Conservation (phyloP, 2,888 invertebrate species). For the Caenorhabditis sp. region DNA sequence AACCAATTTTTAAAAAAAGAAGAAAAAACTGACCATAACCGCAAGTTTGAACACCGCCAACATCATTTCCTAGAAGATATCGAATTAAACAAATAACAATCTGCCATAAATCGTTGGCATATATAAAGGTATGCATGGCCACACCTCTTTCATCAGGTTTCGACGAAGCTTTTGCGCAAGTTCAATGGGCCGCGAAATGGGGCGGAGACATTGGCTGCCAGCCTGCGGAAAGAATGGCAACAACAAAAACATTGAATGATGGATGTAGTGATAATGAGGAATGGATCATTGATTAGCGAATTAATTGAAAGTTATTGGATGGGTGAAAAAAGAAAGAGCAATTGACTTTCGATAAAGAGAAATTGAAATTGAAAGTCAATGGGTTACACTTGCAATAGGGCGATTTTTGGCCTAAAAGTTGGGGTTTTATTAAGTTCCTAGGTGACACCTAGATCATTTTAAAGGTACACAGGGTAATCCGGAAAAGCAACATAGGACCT, state of each 20-base stretch:
- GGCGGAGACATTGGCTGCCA: no score
- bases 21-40: neutral
- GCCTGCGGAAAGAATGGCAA: neutral
- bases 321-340: neutral
- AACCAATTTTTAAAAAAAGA: neutral
- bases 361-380: no score
- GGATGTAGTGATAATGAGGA: neutral
- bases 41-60: neutral
- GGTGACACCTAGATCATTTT: no score
- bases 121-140: neutral
- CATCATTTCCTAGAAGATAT: neutral
- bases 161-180: neutral
- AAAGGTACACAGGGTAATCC: no score
- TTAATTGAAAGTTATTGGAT: neutral
- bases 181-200: neutral
- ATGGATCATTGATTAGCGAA: neutral
- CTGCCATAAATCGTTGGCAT: neutral
- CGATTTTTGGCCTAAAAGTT: no score
- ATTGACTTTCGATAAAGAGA: no score
- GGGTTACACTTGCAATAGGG: no score
- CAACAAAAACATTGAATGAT: neutral
- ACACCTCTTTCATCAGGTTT: constrained; percentile 1
- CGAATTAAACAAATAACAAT: neutral
- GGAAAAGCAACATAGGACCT: no score
- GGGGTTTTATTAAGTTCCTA: no score